A percentile compares a stretch with the other conserved stretches of the same genome.
Evolutionary conservation across 2,797 vertebrate species (phyloP).

Genomic region (Tachyglossus aculeatus): DNA sequence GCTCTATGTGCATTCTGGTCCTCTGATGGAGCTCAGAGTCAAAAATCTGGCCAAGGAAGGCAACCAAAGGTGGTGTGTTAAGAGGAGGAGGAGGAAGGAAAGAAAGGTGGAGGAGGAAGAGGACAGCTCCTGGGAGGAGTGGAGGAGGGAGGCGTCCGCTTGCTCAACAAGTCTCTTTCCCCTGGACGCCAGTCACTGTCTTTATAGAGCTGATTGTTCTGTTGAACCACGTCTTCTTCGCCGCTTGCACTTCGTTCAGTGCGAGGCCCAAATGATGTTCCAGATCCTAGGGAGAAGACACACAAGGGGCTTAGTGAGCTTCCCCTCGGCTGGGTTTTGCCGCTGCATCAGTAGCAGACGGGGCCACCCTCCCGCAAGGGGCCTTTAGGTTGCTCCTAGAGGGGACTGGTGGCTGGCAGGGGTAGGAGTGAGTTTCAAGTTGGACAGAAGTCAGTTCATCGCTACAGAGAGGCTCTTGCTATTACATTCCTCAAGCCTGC

Average conservation of each 20-base stretch:
- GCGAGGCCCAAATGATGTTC: conserved; percentile 96
- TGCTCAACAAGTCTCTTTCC: conserved; percentile 94
- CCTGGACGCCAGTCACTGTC: conserved; percentile 95
- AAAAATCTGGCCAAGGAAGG: conserved; percentile 77
- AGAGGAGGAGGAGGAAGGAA: too few species aligned
- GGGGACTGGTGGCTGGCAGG: too few species aligned
- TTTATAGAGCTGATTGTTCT: conserved; percentile 98
- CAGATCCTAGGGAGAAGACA: conserved; percentile 81
- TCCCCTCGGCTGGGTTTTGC: not conserved
- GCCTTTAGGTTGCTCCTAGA: too few species aligned
- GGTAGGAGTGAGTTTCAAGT: too few species aligned
- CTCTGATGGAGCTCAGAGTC: conserved; percentile 75
- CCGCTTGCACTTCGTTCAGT: conserved; percentile 94
- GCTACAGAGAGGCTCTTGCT: too few species aligned
- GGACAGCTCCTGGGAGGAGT: too few species aligned
- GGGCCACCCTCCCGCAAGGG: too few species aligned
- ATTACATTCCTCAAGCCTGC: too few species aligned
- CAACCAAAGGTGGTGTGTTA: conserved; percentile 76
- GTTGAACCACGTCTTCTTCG: conserved; percentile 99
- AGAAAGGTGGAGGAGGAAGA: too few species aligned
- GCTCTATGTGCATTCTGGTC: conserved; percentile 76
- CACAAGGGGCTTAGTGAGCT: not conserved
- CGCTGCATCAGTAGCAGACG: too few species aligned
- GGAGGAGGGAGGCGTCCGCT: conserved; percentile 53
- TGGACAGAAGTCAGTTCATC: too few species aligned